Percentiles rank a stretch among this genome's conserved stretches.
phyloP scores from a whole-genome alignment of 2,888 invertebrate species.

The Cepaea hortensis region DNA sequence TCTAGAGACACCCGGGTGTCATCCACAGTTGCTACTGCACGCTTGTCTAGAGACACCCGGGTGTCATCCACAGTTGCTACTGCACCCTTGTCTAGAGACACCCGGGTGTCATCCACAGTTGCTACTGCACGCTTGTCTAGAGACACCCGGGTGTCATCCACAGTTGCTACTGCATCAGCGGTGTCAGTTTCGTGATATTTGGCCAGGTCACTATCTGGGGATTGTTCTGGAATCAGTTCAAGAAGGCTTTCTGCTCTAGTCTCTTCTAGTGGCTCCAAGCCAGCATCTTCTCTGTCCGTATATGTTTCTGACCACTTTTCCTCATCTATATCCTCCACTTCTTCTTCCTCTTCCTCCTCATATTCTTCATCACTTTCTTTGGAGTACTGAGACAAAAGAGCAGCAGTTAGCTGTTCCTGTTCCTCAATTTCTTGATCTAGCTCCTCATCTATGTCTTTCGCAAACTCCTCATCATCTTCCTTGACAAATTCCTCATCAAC shows the following conservation, averaged over 20 bases:
- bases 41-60: neutral
- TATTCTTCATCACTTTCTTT: conserved; percentile 35
- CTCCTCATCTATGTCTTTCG: conserved; percentile 41
- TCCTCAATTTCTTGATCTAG: conserved; percentile 51
- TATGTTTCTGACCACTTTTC: conserved; percentile 4
- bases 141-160: neutral
- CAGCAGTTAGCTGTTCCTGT: conserved; percentile 49
- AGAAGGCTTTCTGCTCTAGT: conserved; percentile 27
- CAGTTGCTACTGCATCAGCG: neutral
- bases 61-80: neutral
- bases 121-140: neutral
- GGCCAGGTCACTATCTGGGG: conserved; percentile 34
- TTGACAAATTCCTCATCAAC: conserved; percentile 45
- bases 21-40: neutral
- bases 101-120: neutral
- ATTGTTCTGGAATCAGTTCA: conserved; percentile 37
- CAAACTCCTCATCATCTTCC: conserved; percentile 48
- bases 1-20: neutral
- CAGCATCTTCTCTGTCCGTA: neutral
- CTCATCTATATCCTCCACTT: conserved; percentile 50
- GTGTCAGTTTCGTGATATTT: conserved; percentile 33
- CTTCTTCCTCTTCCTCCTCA: conserved; percentile 33
- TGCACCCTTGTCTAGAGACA: neutral
- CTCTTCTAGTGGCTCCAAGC: neutral
- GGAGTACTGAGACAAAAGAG: conserved; percentile 50